Base-by-base conservation (phyloP, 2,113 vertebrate genomes). In the Bufo gargarizans region DNA sequence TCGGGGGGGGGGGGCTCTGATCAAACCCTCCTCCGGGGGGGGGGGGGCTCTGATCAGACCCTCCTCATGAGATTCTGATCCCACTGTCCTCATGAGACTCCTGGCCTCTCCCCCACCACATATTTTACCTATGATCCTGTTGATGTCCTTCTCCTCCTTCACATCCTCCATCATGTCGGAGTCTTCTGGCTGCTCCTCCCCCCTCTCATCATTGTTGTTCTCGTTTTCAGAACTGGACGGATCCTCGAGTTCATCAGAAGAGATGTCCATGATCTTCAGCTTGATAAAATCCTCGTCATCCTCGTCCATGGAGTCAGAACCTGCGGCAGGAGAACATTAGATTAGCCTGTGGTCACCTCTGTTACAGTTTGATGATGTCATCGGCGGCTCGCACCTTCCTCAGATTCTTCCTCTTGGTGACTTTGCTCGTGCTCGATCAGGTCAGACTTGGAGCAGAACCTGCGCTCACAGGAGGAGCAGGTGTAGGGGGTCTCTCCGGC, bases 401-500 rank as follows among this genome's bases (percentile, higher is more conserved):
- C 12, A 47, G 14, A 3, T 19, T 5, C 17, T 13, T 17, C 13
- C 80, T 63, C 56, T 14, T 20, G 45, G 82, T 84, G 82, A 67
- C 47, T 84, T 3, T 33, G 17, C 19, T 72, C 19, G 82, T 84
- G 82, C 10, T 50, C 49, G 20, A 56, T 20, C 82, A 84, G 19
- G 14, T 67, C 65, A 3, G 82, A 84, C 49, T 67, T 49, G 65
- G 82, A 84, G 13, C 82, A 55, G 53, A 85, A 85, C 2, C 83
- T 5, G 10, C 69, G 17, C 3, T 53, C 33, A 16, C 83, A 85
- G n/a, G 20, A 0, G 0, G 33, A 6, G 69, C 83, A 85, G 22
- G 20, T 19, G 69, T 45, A 85, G 10, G 83, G 83, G 6, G 55
- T 22, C 69, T 85, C 69, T 7, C 69, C 69, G 17, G 83, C 43